A percentile compares a stretch with the other conserved stretches of the same genome.
These are phyloP conservation scores for Sakesphorus luctuosus DNA, from an alignment of 2,113 vertebrate species.

Conservation along the genomic window DNA sequence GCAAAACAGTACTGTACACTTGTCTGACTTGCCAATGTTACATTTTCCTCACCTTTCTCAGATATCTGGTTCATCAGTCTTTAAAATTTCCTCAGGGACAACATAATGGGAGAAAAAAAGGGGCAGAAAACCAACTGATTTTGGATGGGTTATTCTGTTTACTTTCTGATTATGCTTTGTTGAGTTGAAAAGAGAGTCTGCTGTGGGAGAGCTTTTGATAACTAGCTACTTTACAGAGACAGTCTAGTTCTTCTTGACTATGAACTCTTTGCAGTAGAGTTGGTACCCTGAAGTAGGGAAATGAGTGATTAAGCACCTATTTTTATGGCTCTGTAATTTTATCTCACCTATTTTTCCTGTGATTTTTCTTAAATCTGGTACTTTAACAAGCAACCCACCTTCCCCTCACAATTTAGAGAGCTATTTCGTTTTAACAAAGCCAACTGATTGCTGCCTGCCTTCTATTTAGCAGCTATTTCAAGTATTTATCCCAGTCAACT, in stretches of 20 bases:
- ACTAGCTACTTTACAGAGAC: neutral
- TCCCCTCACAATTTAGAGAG: neutral
- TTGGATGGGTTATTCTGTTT: neutral
- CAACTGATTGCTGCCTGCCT: neutral
- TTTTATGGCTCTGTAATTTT: neutral
- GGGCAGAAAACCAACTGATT: neutral
- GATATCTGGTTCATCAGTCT: neutral
- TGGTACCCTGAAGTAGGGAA: neutral
- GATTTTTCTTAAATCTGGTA: neutral
- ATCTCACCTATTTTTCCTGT: neutral
- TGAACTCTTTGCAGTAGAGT: neutral
- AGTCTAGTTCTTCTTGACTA: neutral
- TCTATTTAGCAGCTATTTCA: neutral
- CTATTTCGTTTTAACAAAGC: slow-evolving; percentile 33
- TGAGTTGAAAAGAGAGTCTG: neutral
- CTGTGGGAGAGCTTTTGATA: neutral
- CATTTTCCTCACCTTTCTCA: neutral
- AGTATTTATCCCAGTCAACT: slow-evolving; percentile 1
- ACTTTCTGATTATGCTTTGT: neutral
- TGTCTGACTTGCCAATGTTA: neutral
- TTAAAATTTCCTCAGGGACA: neutral
- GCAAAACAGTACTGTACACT: neutral
- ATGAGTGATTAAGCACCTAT: neutral
- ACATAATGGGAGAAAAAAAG: neutral
- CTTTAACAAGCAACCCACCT: neutral